Percentiles rank a stretch among this genome's conserved stretches.
These are phyloP conservation scores for Syrphus vitripennis DNA, from an alignment of 2,888 invertebrate genomes.

Conservation along the genomic window DNA sequence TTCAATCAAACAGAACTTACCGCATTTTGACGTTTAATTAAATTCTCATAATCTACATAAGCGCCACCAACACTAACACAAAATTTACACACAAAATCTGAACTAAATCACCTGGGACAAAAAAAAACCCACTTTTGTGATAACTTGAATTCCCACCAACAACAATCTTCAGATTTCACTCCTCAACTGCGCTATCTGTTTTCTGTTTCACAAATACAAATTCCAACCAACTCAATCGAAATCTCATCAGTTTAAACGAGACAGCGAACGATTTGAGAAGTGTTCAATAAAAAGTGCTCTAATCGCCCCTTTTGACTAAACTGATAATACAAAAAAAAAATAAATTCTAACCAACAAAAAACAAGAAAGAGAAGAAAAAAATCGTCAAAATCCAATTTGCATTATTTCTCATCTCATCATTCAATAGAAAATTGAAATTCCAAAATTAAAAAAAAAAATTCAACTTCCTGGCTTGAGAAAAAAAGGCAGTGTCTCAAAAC, in stretches of 20 bases:
- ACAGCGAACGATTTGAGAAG: constrained; percentile 74
- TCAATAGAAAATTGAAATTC: not conserved
- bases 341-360: not conserved
- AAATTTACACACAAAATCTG: not conserved
- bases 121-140: constrained; percentile 16
- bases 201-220: constrained; percentile 37
- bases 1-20: constrained; percentile 17
- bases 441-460: not conserved
- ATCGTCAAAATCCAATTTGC: constrained; percentile 13
- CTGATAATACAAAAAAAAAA: constrained; percentile 15
- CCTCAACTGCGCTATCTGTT: not conserved
- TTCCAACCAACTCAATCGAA: constrained; percentile 35
- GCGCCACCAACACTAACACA: not conserved
- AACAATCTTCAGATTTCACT: not conserved
- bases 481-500: constrained; percentile 34
- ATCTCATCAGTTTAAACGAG: constrained; percentile 73
- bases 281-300: constrained; percentile 44
- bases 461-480: constrained; percentile 35
- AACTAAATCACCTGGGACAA: not conserved
- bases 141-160: not conserved
- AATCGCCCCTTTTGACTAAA: constrained; percentile 25
- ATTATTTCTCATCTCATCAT: not conserved
- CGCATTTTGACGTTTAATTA: not conserved
- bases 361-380: not conserved
- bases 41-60: not conserved